Conservation (phyloP, 2,113 vertebrate genomes). For the Neogale vison region DNA sequence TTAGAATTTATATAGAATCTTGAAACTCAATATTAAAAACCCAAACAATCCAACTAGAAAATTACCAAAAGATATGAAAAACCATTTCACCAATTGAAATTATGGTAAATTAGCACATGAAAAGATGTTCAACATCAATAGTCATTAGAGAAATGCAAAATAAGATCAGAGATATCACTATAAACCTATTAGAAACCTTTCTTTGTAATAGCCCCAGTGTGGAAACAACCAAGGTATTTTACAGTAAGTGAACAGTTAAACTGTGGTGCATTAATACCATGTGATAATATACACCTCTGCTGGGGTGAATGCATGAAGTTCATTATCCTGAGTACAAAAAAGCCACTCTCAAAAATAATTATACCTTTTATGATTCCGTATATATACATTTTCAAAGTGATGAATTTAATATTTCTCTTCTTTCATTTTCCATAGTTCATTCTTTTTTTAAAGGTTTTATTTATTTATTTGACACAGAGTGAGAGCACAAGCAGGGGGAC, state of each 20-base stretch:
- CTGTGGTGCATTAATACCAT: neutral
- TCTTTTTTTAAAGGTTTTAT: neutral
- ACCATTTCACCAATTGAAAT: neutral
- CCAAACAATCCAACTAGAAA: neutral
- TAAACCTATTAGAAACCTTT: neutral
- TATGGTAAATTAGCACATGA: neutral
- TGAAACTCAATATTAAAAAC: neutral
- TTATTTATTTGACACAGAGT: neutral
- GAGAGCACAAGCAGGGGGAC: neutral
- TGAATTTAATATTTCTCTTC: neutral
- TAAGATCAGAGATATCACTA: neutral
- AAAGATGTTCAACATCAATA: neutral
- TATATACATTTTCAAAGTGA: neutral
- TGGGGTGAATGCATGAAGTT: neutral
- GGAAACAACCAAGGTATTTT: neutral
- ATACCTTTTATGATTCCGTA: neutral
- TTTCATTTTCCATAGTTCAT: neutral
- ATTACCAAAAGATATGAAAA: neutral
- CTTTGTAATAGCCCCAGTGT: neutral
- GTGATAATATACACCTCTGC: neutral
- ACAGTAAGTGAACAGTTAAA: neutral
- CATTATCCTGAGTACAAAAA: neutral
- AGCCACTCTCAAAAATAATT: neutral
- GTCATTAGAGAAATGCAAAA: neutral
- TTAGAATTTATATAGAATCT: neutral